Base-by-base conservation (phyloP, 2,888 invertebrate genomes). In the Dolomedes plantarius region DNA sequence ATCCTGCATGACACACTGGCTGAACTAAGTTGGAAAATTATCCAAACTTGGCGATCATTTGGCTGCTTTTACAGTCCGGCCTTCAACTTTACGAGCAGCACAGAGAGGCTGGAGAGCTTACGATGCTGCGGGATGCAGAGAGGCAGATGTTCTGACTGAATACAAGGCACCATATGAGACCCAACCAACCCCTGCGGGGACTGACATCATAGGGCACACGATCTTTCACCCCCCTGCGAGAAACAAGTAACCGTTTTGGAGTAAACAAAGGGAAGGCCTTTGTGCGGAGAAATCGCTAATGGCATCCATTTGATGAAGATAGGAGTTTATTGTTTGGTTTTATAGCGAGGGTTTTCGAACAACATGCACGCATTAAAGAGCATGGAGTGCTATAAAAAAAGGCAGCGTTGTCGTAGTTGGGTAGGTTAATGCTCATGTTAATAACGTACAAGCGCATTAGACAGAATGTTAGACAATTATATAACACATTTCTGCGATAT, bases 211-310 rank as follows among this genome's bases (percentile, higher is more conserved):
- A 76, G 36, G n/a, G 71, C 82, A 76, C 75, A 69, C 29, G 16
- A 1, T 39, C 46, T 28, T 29, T 23, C 16, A 11, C 67, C 56
- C 69, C 78, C 11, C n/a, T 27, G 27, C 23, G 36, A 41, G 75
- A 81, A 81, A 82, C 76, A 82, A 76, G 82, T 71, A 82, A 82
- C 71, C 76, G 82, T 41, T 65, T 29, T 23, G 64, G 13, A 29
- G 77, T 83, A 83, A 83, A 83, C 77, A 83, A 77, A 67, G 56
- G 71, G 36, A 76, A 50, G 65, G 16, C 46, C 32, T 46, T 46
- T 16, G 46, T 46, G 16, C 2, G n/a, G 16, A 16, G 2, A 16
- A 46, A 46, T 46, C 9, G 16, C 11, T 23, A 56, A 46, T 46
- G n/a, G 46, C 23, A 2, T 23, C 23, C 23, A 56, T 23, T 3